Evolutionary conservation across 1,140 invertebrate genomes (phyloP).

Genomic region (Pachyrhynchus sulphureomaculatus): DNA sequence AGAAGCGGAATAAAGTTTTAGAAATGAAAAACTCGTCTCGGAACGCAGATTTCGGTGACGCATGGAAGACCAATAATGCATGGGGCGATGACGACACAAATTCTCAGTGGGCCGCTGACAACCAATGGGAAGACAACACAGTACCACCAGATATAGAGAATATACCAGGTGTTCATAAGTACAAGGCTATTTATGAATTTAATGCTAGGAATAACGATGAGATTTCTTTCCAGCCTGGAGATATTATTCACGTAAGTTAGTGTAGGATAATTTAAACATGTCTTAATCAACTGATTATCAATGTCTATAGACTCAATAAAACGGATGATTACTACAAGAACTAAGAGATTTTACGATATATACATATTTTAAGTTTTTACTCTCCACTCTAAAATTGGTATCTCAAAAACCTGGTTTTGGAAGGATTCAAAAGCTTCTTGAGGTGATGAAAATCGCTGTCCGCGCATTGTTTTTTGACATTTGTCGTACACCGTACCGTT

Average conservation of each 20-base stretch:
- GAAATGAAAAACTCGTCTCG: conserved; percentile 58
- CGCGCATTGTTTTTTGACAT: too few relatives aligned
- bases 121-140: conserved; percentile 46
- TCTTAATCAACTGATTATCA: too few relatives aligned
- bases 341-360: too few relatives aligned
- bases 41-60: conserved; percentile 44
- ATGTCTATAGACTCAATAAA: too few relatives aligned
- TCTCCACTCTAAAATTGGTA: too few relatives aligned
- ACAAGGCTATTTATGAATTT: conserved; percentile 93
- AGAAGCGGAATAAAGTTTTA: conserved; percentile 49
- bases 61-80: conserved; percentile 46
- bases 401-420: too few relatives aligned
- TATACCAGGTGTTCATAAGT: conserved; percentile 64
- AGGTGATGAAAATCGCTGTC: too few relatives aligned
- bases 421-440: too few relatives aligned
- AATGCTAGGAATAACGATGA: conserved; percentile 91
- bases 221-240: conserved; percentile 90
- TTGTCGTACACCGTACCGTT: too few relatives aligned
- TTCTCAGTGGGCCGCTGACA: conserved; percentile 57
- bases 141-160: conserved; percentile 44
- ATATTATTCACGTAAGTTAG: conserved; percentile 78
- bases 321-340: too few relatives aligned
- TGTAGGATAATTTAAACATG: too few relatives aligned
- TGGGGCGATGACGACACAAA: conserved; percentile 47
- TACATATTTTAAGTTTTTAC: too few relatives aligned